Percentiles rank a stretch among this genome's conserved stretches.
Evolutionary conservation across 2,113 vertebrate species (phyloP).

Genomic region (Elephantulus edwardii): DNA sequence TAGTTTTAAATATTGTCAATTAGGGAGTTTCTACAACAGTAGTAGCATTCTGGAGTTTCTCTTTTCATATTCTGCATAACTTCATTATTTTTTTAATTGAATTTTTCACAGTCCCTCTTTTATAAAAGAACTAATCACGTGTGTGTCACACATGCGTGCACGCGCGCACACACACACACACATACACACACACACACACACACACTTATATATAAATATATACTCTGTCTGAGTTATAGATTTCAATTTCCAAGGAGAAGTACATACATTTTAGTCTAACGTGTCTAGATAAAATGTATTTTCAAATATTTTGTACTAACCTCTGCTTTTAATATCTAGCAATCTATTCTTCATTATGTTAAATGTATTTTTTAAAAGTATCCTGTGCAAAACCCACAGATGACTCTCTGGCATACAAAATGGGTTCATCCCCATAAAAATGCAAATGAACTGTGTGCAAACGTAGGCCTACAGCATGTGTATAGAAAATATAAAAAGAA

Average conservation of each 20-base stretch:
- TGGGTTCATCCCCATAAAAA: slow-evolving; percentile 81
- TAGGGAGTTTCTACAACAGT: slow-evolving; percentile 9
- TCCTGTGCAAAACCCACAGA: slow-evolving; percentile 63
- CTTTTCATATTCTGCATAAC: slow-evolving; percentile 48
- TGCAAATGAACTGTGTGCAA: slow-evolving; percentile 77
- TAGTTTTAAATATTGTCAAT: slow-evolving; percentile 58
- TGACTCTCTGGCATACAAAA: slow-evolving; percentile 73
- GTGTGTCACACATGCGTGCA: background rate
- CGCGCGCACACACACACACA: no score
- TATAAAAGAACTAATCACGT: slow-evolving; percentile 62
- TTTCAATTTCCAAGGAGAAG: slow-evolving; percentile 59
- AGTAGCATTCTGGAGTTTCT: slow-evolving; percentile 65
- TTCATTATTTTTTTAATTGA: slow-evolving; percentile 69
- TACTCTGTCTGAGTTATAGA: background rate
- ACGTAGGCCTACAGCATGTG: slow-evolving; percentile 71
- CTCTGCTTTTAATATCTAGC: slow-evolving; percentile 74
- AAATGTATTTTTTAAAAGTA: slow-evolving; percentile 76
- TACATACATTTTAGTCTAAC: slow-evolving; percentile 57
- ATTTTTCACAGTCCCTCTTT: slow-evolving; percentile 58
- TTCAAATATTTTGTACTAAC: slow-evolving; percentile 76
- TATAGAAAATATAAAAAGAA: slow-evolving; percentile 70
- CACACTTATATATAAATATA: slow-evolving; percentile 9
- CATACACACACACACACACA: background rate
- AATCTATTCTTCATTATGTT: slow-evolving; percentile 77
- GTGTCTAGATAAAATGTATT: slow-evolving; percentile 64